These are phyloP conservation scores for Halotydeus destructor DNA, from an alignment of 1,140 invertebrate genomes.

Conservation along the genomic window DNA sequence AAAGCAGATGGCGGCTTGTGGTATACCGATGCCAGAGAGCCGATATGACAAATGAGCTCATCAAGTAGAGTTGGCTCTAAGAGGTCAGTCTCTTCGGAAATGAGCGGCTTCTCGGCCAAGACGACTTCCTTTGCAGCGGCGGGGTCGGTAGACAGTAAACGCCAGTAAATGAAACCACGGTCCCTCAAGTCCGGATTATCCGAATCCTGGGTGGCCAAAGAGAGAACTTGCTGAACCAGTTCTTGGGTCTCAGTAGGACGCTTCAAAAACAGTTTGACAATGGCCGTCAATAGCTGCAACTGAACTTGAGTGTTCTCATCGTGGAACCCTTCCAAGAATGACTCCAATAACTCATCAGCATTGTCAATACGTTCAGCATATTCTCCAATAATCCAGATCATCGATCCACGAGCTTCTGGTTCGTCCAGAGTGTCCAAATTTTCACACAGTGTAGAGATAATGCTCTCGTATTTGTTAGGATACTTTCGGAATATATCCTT, in stretches of 20 bases:
- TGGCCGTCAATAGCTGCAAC: conserved; percentile 83
- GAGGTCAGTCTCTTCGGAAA: conserved; percentile 96
- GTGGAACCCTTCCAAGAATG: conserved; percentile 97
- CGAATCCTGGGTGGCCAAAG: conserved; percentile 87
- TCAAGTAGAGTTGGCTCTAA: conserved; percentile 92
- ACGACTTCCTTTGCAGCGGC: conserved; percentile 96
- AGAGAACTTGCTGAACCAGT: conserved; percentile 77
- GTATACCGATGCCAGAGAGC: conserved; percentile 92
- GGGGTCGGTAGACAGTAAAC: conserved; percentile 91
- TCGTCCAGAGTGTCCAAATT: conserved; percentile 97
- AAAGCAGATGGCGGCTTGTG: conserved; percentile 98
- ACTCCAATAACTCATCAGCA: conserved; percentile 92
- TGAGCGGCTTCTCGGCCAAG: conserved; percentile 95
- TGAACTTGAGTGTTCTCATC: conserved; percentile 99
- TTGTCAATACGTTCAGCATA: conserved; percentile 99
- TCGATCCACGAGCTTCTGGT: conserved; percentile 92
- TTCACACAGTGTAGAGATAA: conserved; percentile 96
- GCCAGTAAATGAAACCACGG: conserved; percentile 98
- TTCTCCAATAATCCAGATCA: conserved; percentile 99
- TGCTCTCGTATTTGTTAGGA: conserved; percentile 99
- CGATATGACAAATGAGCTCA: conserved; percentile 97
- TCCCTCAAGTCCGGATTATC: conserved; percentile 97
- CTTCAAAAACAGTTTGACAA: conserved; percentile 96
- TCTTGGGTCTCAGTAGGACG: conserved; percentile 95
- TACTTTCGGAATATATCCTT: conserved; percentile 96